Percentiles rank a stretch among this genome's conserved stretches.
These are phyloP conservation scores for Eulithis prunata DNA, from an alignment of 2,888 invertebrate species.

Conservation along the genomic window DNA sequence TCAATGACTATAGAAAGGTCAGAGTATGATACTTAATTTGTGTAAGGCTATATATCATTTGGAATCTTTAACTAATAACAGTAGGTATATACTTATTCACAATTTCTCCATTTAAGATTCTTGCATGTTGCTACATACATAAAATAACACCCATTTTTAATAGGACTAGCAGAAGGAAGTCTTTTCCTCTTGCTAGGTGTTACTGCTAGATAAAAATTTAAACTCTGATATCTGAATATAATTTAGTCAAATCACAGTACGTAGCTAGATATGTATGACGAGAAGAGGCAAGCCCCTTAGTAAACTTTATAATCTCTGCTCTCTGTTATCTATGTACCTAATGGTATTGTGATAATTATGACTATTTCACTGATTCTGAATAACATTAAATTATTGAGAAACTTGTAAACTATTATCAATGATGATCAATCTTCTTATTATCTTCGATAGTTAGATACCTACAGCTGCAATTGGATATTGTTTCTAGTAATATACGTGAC, in stretches of 20 bases:
- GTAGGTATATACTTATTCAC: no score
- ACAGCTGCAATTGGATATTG: background rate
- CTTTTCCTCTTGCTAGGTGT: no score
- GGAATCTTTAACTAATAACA: no score
- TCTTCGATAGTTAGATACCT: background rate
- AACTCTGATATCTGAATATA: background rate
- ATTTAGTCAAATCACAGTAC: background rate
- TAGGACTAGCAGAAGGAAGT: no score
- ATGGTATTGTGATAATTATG: background rate
- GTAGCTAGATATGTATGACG: slow-evolving; percentile 33
- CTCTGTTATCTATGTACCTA: slow-evolving; percentile 42
- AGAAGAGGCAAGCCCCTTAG: slow-evolving; percentile 48
- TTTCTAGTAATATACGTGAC: background rate
- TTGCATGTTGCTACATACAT: no score
- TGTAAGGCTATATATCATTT: no score
- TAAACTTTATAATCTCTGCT: slow-evolving; percentile 46
- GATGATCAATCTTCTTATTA: background rate
- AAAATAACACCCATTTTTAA: no score
- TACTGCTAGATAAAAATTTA: no score
- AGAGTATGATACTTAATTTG: background rate
- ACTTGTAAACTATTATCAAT: background rate
- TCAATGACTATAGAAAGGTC: slow-evolving; percentile 13
- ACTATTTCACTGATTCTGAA: background rate
- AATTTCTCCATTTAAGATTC: no score
- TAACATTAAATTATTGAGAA: background rate